Conservation (phyloP, 2,113 vertebrate genomes). For the Sinosuthora webbiana region DNA sequence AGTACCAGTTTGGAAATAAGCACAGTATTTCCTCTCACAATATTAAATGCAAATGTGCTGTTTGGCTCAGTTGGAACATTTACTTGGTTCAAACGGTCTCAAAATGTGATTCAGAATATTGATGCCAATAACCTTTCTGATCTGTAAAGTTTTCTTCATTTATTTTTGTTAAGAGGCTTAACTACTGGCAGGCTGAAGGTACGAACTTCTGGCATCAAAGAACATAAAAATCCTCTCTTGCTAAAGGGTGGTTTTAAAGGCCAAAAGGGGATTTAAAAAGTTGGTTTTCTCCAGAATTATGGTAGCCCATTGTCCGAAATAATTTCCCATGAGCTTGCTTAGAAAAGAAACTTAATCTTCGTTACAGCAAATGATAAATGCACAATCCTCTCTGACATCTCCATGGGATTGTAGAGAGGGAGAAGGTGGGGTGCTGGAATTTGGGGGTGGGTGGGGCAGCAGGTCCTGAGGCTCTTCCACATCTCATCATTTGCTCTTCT, state of each 20-base stretch:
- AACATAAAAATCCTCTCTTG: neutral
- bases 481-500: neutral
- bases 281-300: neutral
- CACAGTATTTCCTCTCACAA: neutral
- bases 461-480: neutral
- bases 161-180: constrained; percentile 4
- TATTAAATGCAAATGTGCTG: neutral
- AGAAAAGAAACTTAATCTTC: neutral
- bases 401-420: neutral
- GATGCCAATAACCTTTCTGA: neutral
- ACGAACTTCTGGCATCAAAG: neutral
- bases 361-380: neutral
- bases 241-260: neutral
- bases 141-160: neutral
- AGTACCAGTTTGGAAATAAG: neutral
- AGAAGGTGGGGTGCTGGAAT: neutral
- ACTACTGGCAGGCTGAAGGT: neutral
- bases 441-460: neutral
- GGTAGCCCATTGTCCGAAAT: neutral
- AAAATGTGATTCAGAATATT: neutral
- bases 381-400: neutral
- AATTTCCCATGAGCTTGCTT: neutral
- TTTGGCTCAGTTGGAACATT: neutral
- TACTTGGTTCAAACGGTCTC: neutral
- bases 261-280: neutral